A percentile compares a stretch with the other conserved stretches of the same genome.
Conservation (phyloP, 37 sponge, comb jelly and placozoan genomes). For the Trichoplax adhaerens region DNA sequence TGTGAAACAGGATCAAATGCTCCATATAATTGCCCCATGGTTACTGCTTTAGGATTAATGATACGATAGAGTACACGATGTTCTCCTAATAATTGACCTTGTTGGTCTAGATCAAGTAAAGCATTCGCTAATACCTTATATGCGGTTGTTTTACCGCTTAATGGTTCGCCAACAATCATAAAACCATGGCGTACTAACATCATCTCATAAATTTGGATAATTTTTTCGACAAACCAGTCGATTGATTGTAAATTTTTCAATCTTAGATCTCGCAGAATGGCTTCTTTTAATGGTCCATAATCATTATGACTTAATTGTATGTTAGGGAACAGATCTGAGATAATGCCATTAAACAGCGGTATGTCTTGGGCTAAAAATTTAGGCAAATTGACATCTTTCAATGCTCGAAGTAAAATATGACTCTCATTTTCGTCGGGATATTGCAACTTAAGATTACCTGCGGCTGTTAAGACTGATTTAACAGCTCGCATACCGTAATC, state of each 20-base stretch:
- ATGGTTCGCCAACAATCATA: conserved; percentile 94
- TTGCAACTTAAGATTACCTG: conserved; percentile 91
- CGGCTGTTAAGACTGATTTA: conserved; percentile 87
- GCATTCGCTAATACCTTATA: conserved; percentile 77
- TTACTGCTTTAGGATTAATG: conserved; percentile 91
- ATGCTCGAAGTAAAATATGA: conserved; percentile 74
- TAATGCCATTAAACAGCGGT: conserved; percentile 88
- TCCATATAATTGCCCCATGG: conserved; percentile 90
- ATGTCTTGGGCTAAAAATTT: conserved; percentile 90
- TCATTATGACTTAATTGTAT: conserved; percentile 45
- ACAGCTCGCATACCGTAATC: conserved; percentile 99
- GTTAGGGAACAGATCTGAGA: conserved; percentile 90
- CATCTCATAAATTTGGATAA: conserved; percentile 97
- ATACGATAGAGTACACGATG: conserved; percentile 31
- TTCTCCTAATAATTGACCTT: too few species aligned
- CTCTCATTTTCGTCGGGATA: conserved; percentile 79
- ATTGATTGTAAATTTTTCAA: conserved; percentile 53
- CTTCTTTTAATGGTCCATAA: background rate
- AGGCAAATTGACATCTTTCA: conserved; percentile 91
- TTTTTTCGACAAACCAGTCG: conserved; percentile 92
- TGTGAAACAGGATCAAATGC: conserved; percentile 92
- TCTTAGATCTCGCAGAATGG: background rate
- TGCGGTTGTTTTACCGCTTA: conserved; percentile 94
- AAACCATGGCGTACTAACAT: conserved; percentile 98
- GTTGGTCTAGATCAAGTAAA: conserved; percentile 52